Base-by-base conservation (phyloP, 53 echinoderm and acorn worm genomes). In the Stichopus horrens region DNA sequence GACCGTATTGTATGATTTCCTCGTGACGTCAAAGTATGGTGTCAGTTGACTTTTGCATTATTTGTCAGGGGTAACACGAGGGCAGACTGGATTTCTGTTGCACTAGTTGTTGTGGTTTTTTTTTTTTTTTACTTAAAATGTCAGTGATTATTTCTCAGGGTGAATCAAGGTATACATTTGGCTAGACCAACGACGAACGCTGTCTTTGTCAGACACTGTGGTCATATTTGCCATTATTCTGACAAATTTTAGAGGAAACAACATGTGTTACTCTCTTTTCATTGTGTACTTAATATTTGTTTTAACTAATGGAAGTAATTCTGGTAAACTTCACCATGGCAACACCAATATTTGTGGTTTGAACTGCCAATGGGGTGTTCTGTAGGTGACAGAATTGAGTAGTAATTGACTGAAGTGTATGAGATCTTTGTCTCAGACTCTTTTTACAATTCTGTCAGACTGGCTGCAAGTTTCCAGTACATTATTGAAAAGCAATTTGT, bases 211-310 rank as follows among this genome's bases (percentile, higher is more conserved):
- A n/a, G 20, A n/a, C 71, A 37, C 71, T 71, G 71, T 71, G 71
- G 71, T 71, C 71, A 71, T 71, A 18, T 59, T 71, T 71, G 19
- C 0, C 7, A 18, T 13, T 71, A 71, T 71, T 71, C n/a, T 71
- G 71, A 71, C 71, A 16, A 6, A 71, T 71, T 16, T 13, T 71
- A 71, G n/a, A 71, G 71, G 71, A 71, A 71, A 71, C 19, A n/a
- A 20, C 71, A 71, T 71, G 19, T 71, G 71, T 13, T 71, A 71
- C 71, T 71, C n/a, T 71, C 71, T 71, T 71, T 71, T 71, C n/a
- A n/a, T 20, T 71, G 71, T 71, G n/a, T 71, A 20, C n/a, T 71
- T 18, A 71, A 7, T 71, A 18, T 71, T 71, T 71, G 71, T 71
- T 37, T 71, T 8, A 11, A 18, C 18, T n/a, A 71, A 71, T 6